Base-by-base conservation (phyloP, 2,888 invertebrate species). In the Ferrisia virgata region DNA sequence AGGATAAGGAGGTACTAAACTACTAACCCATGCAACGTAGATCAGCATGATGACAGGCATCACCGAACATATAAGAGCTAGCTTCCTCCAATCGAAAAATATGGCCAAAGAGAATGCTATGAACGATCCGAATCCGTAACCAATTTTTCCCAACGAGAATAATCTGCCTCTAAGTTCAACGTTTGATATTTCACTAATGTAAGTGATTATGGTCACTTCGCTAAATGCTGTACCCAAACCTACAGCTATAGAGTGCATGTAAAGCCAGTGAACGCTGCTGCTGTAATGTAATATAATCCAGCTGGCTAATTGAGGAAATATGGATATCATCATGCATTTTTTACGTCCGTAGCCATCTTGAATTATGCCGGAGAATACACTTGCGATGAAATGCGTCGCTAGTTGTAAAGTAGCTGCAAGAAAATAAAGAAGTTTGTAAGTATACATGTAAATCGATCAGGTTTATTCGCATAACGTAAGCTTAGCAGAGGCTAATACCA, bases 151-250 rank as follows among this genome's bases (percentile, higher is more conserved):
- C 28, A 80, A 11, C 1, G 80, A 43, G 18, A 80, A 80, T 43
- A 80, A 47, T 3, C 80, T 39, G n/a, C 80, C 80, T 80, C 80
- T 39, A 11, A 80, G 25, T 28, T 80, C 33, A n/a, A 53, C 53
- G n/a, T 13, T 53, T 4, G 80, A 80, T 47, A 80, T 80, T 31
- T 80, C 80, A 11, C 80, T 80, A n/a, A 80, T 53, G 28, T 80
- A 80, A 0, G 80, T 80, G 31, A 80, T 53, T 1, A 80, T 53
- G 15, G 47, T 53, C 28, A 33, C 33, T 80, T 80, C 80, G 80
- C 80, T 53, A 18, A 80, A 80, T n/a, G 80, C 80, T 15, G 80
- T 53, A 4, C 58, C 80, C 53, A 80, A 28, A 18, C 80, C 80
- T 0, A 80, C 80, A 2, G 4, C 13, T 18, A 80, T 47, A 6